phyloP scores from a whole-genome alignment of 1,140 invertebrate genomes.

The Hirudo medicinalis region DNA sequence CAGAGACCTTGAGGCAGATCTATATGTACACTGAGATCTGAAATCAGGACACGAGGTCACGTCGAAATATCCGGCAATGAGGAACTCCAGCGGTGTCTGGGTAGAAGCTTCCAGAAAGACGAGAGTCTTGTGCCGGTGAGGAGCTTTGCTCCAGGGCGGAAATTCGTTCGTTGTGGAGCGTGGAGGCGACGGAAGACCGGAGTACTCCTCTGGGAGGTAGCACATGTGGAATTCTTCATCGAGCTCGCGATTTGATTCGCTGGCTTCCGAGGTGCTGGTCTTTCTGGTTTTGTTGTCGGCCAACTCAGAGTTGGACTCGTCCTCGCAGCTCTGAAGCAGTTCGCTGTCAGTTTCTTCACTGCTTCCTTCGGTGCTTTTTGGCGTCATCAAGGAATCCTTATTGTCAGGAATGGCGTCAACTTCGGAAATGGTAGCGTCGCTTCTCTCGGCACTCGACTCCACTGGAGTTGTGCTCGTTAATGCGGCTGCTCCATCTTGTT shows the following conservation, averaged over 20 bases:
- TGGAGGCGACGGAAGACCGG: background rate
- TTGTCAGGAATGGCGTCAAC: background rate
- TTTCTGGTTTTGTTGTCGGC: background rate
- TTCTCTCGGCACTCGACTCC: no score
- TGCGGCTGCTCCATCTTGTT: no score
- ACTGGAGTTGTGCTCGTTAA: no score
- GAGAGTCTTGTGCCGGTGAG: background rate
- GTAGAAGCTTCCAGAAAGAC: background rate
- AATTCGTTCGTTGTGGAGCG: background rate
- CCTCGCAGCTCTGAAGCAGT: background rate
- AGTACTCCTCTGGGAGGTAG: slow-evolving; percentile 2
- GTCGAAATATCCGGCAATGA: slow-evolving; percentile 3
- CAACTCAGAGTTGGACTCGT: background rate
- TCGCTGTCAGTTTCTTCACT: background rate
- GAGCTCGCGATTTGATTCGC: background rate
- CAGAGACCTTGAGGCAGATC: background rate
- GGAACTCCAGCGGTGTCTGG: background rate
- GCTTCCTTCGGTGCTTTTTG: background rate
- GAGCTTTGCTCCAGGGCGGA: background rate
- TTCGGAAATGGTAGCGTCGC: no score
- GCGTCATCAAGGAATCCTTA: background rate
- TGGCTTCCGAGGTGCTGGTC: background rate
- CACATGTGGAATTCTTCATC: slow-evolving; percentile 9
- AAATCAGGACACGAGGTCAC: background rate
- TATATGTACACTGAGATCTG: background rate